phyloP scores from a whole-genome alignment of 2,888 invertebrate species.

The Venusia cambrica region DNA sequence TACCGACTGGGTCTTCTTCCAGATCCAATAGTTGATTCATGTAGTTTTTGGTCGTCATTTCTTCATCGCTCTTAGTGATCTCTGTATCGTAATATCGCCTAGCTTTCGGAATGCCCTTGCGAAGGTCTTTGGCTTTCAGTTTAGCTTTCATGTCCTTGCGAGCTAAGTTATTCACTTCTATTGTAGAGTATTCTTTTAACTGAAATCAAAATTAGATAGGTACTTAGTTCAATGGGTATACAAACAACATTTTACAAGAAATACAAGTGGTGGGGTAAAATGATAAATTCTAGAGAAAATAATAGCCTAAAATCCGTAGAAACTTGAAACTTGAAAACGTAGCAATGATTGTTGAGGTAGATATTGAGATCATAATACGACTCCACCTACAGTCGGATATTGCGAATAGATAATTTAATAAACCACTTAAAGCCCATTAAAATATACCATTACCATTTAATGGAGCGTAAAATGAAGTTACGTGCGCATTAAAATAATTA shows the following conservation, averaged over 20 bases:
- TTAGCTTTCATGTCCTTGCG: slow-evolving; percentile 52
- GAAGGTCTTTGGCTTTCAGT: slow-evolving; percentile 47
- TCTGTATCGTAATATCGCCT: slow-evolving; percentile 24
- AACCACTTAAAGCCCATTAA: slow-evolving; percentile 34
- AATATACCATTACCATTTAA: slow-evolving; percentile 23
- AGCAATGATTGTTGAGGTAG: no score
- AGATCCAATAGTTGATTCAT: slow-evolving; percentile 54
- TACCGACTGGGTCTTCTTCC: slow-evolving; percentile 67
- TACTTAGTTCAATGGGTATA: not conserved
- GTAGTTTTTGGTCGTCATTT: slow-evolving; percentile 44
- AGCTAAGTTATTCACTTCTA: slow-evolving; percentile 63
- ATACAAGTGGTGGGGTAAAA: no score
- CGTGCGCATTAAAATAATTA: no score
- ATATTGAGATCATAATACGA: no score
- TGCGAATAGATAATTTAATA: slow-evolving; percentile 37
- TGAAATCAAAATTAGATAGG: slow-evolving; percentile 30
- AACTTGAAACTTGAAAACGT: no score
- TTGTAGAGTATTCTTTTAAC: slow-evolving; percentile 68
- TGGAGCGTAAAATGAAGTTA: slow-evolving; percentile 28
- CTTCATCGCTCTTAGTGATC: slow-evolving; percentile 22
- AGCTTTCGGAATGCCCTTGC: slow-evolving; percentile 43
- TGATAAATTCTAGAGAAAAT: no score
- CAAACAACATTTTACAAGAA: not conserved
- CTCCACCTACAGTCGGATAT: no score
- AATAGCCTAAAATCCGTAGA: no score